Evolutionary conservation across 1,140 invertebrate species (phyloP), one percentile per base, ranked within the genome.

Genomic region (Caerostris darwini): DNA sequence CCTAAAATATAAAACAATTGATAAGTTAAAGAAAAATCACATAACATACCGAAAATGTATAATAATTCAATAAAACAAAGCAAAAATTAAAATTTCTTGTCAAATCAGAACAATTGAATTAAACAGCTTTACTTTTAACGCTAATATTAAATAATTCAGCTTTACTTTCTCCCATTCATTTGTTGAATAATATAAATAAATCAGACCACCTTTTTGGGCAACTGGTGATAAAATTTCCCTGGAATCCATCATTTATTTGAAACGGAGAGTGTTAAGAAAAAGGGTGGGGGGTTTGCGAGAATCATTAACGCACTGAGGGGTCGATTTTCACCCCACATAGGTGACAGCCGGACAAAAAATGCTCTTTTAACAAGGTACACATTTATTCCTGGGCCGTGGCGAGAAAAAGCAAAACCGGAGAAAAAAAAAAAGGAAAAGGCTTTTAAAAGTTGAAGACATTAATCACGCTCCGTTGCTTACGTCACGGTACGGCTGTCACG

Each of bases 401-500:
- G 19, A 56, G 5, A 85, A 85, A 58, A 85, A 58, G 54, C 57
- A 85, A 85, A 64, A 58, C 12, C 53, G 56, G 7, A 7, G 82
- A 57, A 57, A 83, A 7, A 77, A 77, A 77, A 17, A n/a, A 54
- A 57, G 17, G 34, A 87, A 19, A 64, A 87, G 64, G n/a, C 85
- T 87, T 87, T 87, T 87, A 87, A 87, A 87, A 87, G 57, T 87
- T 87, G 56, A 50, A 58, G 59, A 87, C 85, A 87, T 87, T 87
- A 87, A 87, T 87, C 85, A 87, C 58, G 85, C 58, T 59, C 34
- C 58, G 85, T 59, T 61, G 85, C 85, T 87, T 87, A 87, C 85
- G 85, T 87, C 85, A 87, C 58, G 58, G 58, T 34, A 64, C 85
- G 34, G 58, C 58, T 87, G 58, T 59, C 58, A 87, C 58, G 85